phyloP scores from a whole-genome alignment of 2,113 vertebrate genomes.

The Falcunculus frontatus region DNA sequence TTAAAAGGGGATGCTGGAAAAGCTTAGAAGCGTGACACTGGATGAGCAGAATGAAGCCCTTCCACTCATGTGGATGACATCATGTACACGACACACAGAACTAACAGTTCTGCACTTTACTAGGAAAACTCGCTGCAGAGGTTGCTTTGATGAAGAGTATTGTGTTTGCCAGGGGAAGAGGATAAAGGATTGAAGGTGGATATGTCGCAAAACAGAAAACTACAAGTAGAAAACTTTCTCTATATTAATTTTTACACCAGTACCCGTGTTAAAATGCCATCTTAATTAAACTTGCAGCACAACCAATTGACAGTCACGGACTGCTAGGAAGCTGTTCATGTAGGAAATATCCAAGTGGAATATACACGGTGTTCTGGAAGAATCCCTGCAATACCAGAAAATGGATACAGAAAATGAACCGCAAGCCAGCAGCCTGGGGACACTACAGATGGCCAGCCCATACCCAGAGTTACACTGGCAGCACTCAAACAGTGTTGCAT shows the following conservation, averaged over 20 bases:
- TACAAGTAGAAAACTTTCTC: neutral
- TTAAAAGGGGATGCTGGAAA: neutral
- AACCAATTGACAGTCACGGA: neutral
- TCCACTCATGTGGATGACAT: neutral
- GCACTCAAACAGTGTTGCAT: neutral
- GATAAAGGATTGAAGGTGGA: neutral
- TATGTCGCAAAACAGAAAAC: neutral
- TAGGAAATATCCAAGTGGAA: neutral
- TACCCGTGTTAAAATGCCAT: neutral
- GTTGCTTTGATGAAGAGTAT: neutral
- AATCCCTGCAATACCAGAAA: neutral
- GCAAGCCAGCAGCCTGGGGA: neutral
- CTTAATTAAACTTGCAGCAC: neutral
- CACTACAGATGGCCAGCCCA: neutral
- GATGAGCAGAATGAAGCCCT: neutral
- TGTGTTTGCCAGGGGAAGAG: neutral
- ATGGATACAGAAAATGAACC: neutral
- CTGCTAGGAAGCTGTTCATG: neutral
- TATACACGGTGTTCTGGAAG: too few relatives aligned
- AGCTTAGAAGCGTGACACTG: neutral
- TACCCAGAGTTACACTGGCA: neutral
- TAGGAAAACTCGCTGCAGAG: neutral
- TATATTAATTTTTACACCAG: too few relatives aligned
- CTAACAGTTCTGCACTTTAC: neutral
- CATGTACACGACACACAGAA: accelerated